Conservation (phyloP, 53 echinoderm and acorn worm species). For the Arbacia lixula region DNA sequence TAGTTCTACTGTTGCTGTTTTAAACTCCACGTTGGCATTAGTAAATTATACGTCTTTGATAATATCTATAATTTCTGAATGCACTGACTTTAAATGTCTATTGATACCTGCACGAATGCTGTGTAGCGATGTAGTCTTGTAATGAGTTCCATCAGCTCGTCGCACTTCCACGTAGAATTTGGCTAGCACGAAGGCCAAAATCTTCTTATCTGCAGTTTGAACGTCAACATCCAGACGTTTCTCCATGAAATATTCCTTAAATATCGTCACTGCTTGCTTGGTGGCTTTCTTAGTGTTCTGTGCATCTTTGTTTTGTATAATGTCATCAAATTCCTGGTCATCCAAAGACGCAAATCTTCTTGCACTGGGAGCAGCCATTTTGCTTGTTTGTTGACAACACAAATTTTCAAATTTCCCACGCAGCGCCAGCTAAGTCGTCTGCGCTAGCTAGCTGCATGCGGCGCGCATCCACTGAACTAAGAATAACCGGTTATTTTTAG, state of each 20-base stretch:
- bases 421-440: too few relatives aligned
- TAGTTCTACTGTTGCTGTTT: conserved; percentile 40
- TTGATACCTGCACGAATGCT: conserved; percentile 35
- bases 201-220: not conserved
- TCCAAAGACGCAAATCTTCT: conserved; percentile 9
- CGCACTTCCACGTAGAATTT: conserved; percentile 50
- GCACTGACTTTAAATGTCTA: conserved; percentile 28
- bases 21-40: conserved; percentile 20
- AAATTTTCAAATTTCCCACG: too few relatives aligned
- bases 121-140: not conserved
- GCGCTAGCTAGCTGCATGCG: too few relatives aligned
- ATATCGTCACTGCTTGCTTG: not conserved
- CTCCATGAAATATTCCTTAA: not conserved
- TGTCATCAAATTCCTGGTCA: not conserved
- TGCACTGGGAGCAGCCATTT: conserved; percentile 25
- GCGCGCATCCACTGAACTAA: too few relatives aligned
- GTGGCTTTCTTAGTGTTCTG: conserved; percentile 29
- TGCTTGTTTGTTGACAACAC: too few relatives aligned
- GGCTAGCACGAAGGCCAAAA: not conserved
- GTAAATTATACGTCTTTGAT: conserved; percentile 51
- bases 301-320: conserved; percentile 14
- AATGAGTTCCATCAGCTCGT: conserved; percentile 33
- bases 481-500: too few relatives aligned
- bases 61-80: conserved; percentile 7
- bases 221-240: not conserved